Evolutionary conservation across 2,797 vertebrate genomes (phyloP), one percentile per base, ranked within the genome.

Genomic region (Hypotaenidia philippensis): DNA sequence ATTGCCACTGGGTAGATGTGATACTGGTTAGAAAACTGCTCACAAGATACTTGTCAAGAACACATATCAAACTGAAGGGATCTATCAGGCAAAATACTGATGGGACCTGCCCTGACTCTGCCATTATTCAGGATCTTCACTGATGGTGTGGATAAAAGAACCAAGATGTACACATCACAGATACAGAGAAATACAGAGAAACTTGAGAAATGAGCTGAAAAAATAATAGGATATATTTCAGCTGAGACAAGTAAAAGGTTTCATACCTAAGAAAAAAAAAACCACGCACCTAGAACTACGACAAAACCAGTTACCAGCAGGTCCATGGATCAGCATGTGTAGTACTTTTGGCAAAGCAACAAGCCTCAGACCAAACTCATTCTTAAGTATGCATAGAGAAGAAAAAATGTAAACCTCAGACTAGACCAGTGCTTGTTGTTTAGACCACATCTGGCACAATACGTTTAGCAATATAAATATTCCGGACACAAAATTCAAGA

Each of bases 21-120:
- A 32, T 29, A 64, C 0, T 31, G 31, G 31, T 29, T 16, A 50
- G n/a, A 49, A 70, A 93, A 63, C 27, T 36, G 32, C 10, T 77
- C n/a, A 23, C 5, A 21, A 38, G 79, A 57, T 57, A 72, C 23
- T 52, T 13, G 16, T 0, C 16, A 55, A 38, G 64, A 83, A 57
- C 4, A 1, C 25, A 7, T 23, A 47, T 3, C 22, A 36, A 52
- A 40, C 4, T 1, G 4, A 44, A 57, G 23, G 18, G 38, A 47
- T 16, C 27, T 31, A 52, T 22, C 55, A 65, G 22, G n/a, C 0
- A 1, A 50, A 61, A 86, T 3, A 70, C n/a, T 69, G 56, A 69
- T 50, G 20, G 45, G 26, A 75, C 22, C 16, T 53, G 34, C 57
- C 53, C 49, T 38, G 34, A 38, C 4, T 6, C n/a, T 5, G 6